Evolutionary conservation across 2,113 vertebrate species (phyloP).

Genomic region (Nothocercus julius): DNA sequence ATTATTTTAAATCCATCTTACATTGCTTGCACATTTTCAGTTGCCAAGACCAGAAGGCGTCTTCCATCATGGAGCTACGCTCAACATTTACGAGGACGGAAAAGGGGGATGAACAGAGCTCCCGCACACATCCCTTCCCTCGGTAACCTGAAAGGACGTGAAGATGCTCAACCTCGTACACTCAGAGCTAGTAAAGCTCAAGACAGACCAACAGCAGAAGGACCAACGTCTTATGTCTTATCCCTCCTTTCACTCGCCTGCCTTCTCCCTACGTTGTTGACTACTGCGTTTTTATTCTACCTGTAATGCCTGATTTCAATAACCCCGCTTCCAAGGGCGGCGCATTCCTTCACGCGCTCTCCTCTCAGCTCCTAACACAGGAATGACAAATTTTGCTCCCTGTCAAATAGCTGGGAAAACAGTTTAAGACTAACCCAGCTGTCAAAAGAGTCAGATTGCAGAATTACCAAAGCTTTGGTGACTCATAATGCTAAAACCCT

Average conservation of each 20-base stretch:
- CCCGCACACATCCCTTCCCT: not conserved
- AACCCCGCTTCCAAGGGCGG: rapidly evolving
- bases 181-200: not conserved
- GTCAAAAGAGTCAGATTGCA: not conserved
- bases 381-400: not conserved
- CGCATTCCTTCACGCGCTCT: not conserved
- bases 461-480: not conserved
- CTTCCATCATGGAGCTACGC: not conserved
- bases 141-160: rapidly evolving
- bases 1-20: not conserved
- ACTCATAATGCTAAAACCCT: not conserved
- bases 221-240: too few species aligned
- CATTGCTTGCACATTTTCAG: not conserved
- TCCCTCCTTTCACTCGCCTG: not conserved
- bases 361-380: rapidly evolving
- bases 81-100: not conserved
- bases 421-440: not conserved
- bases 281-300: not conserved
- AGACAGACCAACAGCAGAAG: not conserved
- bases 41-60: not conserved
- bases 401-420: not conserved
- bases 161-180: not conserved
- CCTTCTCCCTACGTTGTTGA: not conserved
- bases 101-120: rapidly evolving
- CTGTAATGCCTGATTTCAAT: not conserved